A percentile compares a stretch with the other conserved stretches of the same genome.
These are phyloP conservation scores for Tineola bisselliella DNA, from an alignment of 2,888 invertebrate genomes.

Conservation along the genomic window DNA sequence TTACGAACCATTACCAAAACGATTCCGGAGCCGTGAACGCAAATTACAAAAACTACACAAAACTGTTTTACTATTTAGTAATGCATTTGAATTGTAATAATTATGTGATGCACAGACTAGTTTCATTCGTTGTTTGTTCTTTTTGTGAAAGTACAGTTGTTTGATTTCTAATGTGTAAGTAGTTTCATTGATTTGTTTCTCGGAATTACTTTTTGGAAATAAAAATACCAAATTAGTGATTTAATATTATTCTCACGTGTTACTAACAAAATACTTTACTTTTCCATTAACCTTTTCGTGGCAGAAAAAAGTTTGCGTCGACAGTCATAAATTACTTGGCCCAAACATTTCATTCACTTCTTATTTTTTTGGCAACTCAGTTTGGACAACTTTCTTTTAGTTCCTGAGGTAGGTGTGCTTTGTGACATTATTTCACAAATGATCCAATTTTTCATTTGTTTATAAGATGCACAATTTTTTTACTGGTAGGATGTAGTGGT, in stretches of 20 bases:
- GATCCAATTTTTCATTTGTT: not conserved
- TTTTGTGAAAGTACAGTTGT: no score
- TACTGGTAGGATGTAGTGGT: no score
- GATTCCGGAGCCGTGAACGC: slow-evolving; percentile 17
- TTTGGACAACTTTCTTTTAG: not conserved
- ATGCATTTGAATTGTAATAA: not conserved
- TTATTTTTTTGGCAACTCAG: not conserved
- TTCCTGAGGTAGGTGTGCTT: not conserved
- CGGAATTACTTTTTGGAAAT: no score
- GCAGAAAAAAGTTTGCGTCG: slow-evolving; percentile 1
- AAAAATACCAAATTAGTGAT: not conserved
- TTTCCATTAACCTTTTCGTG: slow-evolving; percentile 5
- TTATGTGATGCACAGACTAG: not conserved
- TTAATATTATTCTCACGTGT: not conserved
- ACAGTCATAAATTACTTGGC: not conserved
- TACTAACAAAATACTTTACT: not conserved
- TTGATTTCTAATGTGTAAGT: no score
- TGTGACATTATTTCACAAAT: not conserved
- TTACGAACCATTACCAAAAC: slow-evolving; percentile 26
- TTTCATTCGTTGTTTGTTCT: no score
- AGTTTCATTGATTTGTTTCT: no score
- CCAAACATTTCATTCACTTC: not conserved
- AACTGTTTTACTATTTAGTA: not conserved
- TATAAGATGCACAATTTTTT: no score
- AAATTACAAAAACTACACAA: slow-evolving; percentile 14